phyloP scores from a whole-genome alignment of 2,797 vertebrate species.

The Phalloptychus januarius region DNA sequence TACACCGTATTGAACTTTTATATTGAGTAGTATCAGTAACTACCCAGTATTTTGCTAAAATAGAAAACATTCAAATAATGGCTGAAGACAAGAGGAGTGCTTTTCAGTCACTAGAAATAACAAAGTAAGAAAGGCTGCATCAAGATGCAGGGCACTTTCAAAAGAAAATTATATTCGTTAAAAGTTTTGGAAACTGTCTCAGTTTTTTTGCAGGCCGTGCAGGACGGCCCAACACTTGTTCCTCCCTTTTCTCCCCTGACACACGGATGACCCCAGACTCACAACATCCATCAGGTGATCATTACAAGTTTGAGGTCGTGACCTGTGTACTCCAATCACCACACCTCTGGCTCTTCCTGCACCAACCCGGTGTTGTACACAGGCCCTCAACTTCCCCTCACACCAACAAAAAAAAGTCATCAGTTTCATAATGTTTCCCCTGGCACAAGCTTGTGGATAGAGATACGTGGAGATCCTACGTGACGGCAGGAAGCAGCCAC shows the following conservation, averaged over 20 bases:
- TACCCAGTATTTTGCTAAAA: neutral
- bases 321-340: constrained; percentile 71
- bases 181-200: neutral
- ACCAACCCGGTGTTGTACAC: constrained; percentile 37
- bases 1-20: too few species aligned
- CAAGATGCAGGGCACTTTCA: neutral
- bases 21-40: neutral
- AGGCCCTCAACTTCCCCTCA: constrained; percentile 48
- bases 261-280: constrained; percentile 69
- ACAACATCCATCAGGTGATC: constrained; percentile 80
- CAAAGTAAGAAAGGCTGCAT: neutral
- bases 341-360: constrained; percentile 66
- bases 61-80: neutral
- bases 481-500: constrained; percentile 73
- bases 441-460: constrained; percentile 48
- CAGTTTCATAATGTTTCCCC: constrained; percentile 56
- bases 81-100: neutral
- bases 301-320: constrained; percentile 75
- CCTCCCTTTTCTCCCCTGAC: constrained; percentile 54
- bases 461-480: constrained; percentile 62
- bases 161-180: neutral
- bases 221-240: constrained; percentile 4
- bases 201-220: neutral
- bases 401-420: constrained; percentile 27
- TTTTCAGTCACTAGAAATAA: neutral